phyloP scores from a whole-genome alignment of 92 coral and sea anemone genomes.

The Parazoanthus swiftii region DNA sequence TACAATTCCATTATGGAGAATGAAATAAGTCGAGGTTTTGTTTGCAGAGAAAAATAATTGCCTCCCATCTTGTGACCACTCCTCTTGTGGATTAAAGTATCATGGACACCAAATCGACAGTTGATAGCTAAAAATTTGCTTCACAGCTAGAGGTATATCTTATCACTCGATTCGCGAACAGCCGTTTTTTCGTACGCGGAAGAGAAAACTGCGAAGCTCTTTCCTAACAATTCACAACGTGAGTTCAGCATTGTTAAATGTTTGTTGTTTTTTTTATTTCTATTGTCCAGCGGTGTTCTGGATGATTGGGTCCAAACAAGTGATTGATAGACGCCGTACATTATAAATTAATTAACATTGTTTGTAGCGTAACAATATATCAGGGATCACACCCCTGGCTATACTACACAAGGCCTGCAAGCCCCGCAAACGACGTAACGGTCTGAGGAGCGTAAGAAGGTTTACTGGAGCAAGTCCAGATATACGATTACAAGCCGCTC shows the following conservation, averaged over 20 bases:
- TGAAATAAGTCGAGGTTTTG: constrained; percentile 75
- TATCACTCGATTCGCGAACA: constrained; percentile 36
- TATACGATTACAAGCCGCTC: constrained; percentile 35
- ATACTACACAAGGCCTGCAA: constrained; percentile 61
- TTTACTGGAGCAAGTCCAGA: constrained; percentile 55
- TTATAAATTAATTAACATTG: constrained; percentile 99
- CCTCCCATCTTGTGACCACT: constrained; percentile 56
- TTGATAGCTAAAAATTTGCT: constrained; percentile 49
- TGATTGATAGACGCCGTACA: constrained; percentile 98
- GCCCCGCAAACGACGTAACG: constrained; percentile 89
- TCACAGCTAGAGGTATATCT: constrained; percentile 47
- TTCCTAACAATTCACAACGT: constrained; percentile 66
- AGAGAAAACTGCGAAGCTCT: constrained; percentile 46
- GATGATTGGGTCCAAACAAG: constrained; percentile 70
- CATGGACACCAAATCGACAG: constrained; percentile 37
- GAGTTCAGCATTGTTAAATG: constrained; percentile 72
- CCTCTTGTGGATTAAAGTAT: constrained; percentile 54
- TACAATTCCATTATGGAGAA: constrained; percentile 78
- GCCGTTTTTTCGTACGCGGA: constrained; percentile 39
- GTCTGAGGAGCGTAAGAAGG: constrained; percentile 57
- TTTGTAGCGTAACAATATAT: constrained; percentile 98
- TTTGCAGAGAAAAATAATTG: constrained; percentile 85
- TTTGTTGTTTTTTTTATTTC: constrained; percentile 84
- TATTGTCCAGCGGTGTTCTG: constrained; percentile 83
- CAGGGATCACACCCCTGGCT: constrained; percentile 86